Conservation (phyloP, 2,888 invertebrate genomes). For the Endotricha flammealis region DNA sequence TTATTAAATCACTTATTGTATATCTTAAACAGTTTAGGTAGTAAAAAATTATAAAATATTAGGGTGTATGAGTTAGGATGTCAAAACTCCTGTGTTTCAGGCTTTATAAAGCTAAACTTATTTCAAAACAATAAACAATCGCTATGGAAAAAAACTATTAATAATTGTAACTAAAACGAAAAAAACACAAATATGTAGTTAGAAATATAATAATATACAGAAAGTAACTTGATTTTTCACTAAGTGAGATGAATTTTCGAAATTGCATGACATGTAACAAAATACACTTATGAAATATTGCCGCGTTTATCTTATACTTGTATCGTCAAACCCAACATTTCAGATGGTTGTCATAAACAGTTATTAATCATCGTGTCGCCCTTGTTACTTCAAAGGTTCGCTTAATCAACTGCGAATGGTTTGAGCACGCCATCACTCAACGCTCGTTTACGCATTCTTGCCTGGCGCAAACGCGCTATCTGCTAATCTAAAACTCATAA, state of each 20-base stretch:
- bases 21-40: too few relatives aligned
- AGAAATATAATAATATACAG: too few relatives aligned
- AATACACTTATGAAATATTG: conserved; percentile 8
- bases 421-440: conserved; percentile 60
- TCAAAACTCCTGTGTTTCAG: too few relatives aligned
- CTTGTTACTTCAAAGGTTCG: conserved; percentile 61
- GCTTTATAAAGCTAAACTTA: too few relatives aligned
- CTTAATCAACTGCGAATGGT: conserved; percentile 70
- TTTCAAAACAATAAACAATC: too few relatives aligned
- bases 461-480: conserved; percentile 46
- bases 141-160: too few relatives aligned
- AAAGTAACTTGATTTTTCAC: background rate
- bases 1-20: too few relatives aligned
- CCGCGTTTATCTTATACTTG: conserved; percentile 16
- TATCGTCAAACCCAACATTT: conserved; percentile 32
- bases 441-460: conserved; percentile 60
- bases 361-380: conserved; percentile 66
- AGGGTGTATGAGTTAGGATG: too few relatives aligned
- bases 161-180: too few relatives aligned
- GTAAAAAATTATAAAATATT: too few relatives aligned
- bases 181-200: too few relatives aligned
- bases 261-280: conserved; percentile 1
- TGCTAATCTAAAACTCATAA: conserved; percentile 40
- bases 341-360: conserved; percentile 61
- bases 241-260: conserved; percentile 3